Evolutionary conservation across 2,797 vertebrate genomes (phyloP).

Genomic region (Cuniculus paca): DNA sequence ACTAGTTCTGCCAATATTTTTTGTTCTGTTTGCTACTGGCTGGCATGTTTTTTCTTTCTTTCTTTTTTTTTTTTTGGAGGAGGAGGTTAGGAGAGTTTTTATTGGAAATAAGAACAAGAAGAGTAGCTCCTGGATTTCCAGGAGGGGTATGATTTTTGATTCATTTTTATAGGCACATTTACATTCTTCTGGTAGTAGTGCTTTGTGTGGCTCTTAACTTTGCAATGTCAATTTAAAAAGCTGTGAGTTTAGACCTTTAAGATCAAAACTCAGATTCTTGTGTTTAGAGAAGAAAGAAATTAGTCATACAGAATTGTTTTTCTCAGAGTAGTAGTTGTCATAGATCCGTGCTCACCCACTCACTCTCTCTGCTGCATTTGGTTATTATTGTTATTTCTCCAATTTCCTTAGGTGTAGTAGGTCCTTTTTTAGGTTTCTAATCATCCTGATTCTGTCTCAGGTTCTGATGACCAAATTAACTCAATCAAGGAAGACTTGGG

Average conservation of each 20-base stretch:
- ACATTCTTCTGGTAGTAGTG: conserved; percentile 45
- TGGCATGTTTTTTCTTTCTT: conserved; percentile 49
- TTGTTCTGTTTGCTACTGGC: conserved; percentile 44
- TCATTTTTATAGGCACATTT: conserved; percentile 67
- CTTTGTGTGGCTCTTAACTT: conserved; percentile 61
- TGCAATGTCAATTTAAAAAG: conserved; percentile 70
- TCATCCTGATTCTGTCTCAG: conserved; percentile 59
- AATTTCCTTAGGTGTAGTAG: conserved; percentile 72
- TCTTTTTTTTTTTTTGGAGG: conserved; percentile 72
- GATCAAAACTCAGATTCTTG: conserved; percentile 75
- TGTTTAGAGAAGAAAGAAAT: conserved; percentile 81
- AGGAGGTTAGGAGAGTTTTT: conserved; percentile 41
- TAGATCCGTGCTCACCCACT: conserved; percentile 81
- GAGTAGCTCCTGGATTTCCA: neutral
- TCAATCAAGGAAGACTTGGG: conserved; percentile 51
- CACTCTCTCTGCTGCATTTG: conserved; percentile 73
- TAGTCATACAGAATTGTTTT: conserved; percentile 82
- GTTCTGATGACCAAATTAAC: conserved; percentile 65
- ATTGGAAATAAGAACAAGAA: neutral
- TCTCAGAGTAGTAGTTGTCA: conserved; percentile 83
- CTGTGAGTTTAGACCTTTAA: conserved; percentile 65
- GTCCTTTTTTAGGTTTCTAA: conserved; percentile 65
- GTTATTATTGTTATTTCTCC: conserved; percentile 65
- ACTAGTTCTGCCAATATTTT: conserved; percentile 31
- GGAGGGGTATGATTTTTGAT: conserved; percentile 22